Evolutionary conservation across 2,888 invertebrate genomes (phyloP).

Genomic region (Leucoma salicis): DNA sequence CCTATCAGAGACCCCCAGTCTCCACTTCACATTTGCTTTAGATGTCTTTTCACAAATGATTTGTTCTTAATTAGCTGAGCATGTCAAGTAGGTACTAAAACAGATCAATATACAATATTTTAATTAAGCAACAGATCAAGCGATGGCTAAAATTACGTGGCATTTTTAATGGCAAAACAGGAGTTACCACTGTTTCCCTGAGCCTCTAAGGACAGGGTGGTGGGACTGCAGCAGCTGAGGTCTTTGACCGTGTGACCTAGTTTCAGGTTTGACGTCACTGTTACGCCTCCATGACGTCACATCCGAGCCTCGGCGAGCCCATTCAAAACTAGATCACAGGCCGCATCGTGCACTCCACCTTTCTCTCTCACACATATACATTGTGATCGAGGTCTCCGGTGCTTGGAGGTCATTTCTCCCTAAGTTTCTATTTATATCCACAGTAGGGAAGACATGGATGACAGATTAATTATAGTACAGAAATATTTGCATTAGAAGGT

Average conservation of each 20-base stretch:
- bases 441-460: background rate
- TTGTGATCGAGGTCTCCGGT: background rate
- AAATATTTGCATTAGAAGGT: background rate
- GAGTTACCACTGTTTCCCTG: background rate
- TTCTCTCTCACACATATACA: constrained; percentile 2
- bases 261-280: constrained; percentile 71
- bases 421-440: background rate
- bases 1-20: too few species aligned
- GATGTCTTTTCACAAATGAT: too few species aligned
- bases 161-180: too few species aligned
- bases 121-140: too few species aligned
- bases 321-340: constrained; percentile 78
- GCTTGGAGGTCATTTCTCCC: constrained; percentile 18
- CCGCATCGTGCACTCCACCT: constrained; percentile 51
- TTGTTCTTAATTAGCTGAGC: too few species aligned
- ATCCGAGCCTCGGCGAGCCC: constrained; percentile 62
- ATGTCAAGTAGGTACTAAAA: too few species aligned
- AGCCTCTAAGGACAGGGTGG: background rate
- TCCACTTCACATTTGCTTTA: too few species aligned
- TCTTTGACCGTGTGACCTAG: constrained; percentile 70
- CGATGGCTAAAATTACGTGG: too few species aligned
- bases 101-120: too few species aligned
- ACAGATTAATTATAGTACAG: background rate
- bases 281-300: constrained; percentile 75
- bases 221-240: constrained; percentile 31